Percentiles rank a stretch among this genome's conserved stretches.
These are phyloP conservation scores for Chrysotoxum bicinctum DNA, from an alignment of 2,888 invertebrate genomes.

Conservation along the genomic window DNA sequence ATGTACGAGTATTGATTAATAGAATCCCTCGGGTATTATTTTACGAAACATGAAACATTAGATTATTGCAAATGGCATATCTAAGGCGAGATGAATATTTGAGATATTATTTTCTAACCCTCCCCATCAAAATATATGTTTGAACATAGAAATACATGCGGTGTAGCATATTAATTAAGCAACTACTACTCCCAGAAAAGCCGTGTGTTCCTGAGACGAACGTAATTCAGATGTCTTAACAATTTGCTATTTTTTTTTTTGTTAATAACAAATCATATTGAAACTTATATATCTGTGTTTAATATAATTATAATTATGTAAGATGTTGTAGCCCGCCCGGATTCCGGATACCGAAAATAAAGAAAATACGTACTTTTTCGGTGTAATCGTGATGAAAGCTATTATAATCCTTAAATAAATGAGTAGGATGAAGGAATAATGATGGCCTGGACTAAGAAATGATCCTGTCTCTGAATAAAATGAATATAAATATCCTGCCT, in stretches of 20 bases:
- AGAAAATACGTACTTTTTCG: not conserved
- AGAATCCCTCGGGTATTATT: constrained; percentile 24
- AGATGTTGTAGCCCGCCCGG: not conserved
- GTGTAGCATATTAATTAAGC: constrained; percentile 56
- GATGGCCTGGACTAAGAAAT: not conserved
- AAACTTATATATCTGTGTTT: not conserved
- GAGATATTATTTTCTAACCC: constrained; percentile 2
- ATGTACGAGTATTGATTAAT: constrained; percentile 57
- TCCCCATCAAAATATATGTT: not conserved
- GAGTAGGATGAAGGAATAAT: constrained; percentile 10
- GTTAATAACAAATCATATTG: constrained; percentile 5
- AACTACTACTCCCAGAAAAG: not conserved
- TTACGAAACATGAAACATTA: constrained; percentile 33
- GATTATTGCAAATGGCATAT: constrained; percentile 33
- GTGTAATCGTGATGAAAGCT: constrained; percentile 37
- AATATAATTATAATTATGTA: not conserved
- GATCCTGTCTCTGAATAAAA: constrained; percentile 5
- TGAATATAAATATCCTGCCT: constrained; percentile 16
- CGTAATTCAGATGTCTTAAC: not conserved
- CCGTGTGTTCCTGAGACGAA: not conserved
- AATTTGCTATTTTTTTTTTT: not conserved
- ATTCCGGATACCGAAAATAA: not conserved
- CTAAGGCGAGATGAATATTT: constrained; percentile 29
- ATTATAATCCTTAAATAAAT: constrained; percentile 42
- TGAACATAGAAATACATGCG: not conserved